Percentiles rank a stretch among this genome's conserved stretches.
phyloP scores from a whole-genome alignment of 1,140 invertebrate genomes.

The Megalonaias nervosa region DNA sequence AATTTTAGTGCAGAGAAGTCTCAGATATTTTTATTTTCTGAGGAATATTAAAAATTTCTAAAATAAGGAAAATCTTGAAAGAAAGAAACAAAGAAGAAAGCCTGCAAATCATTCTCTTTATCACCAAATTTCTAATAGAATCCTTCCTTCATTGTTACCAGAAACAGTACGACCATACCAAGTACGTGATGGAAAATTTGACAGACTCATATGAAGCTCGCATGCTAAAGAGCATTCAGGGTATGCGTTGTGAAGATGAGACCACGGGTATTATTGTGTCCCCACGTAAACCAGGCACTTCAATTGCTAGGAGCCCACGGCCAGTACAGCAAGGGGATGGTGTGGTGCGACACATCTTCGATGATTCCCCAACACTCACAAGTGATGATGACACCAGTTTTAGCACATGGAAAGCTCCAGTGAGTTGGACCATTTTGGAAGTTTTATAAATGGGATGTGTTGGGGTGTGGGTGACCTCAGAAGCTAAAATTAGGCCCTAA shows the following conservation, averaged over 20 bases:
- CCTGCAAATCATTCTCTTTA: too few species aligned
- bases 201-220: slow-evolving; percentile 21
- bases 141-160: slow-evolving; percentile 2
- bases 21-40: too few species aligned
- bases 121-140: too few species aligned
- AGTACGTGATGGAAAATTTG: slow-evolving; percentile 23
- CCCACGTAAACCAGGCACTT: background rate
- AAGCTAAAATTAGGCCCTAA: too few species aligned
- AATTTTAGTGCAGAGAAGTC: too few species aligned
- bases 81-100: too few species aligned
- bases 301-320: background rate
- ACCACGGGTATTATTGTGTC: slow-evolving; percentile 21
- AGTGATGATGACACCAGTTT: slow-evolving; percentile 35
- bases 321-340: background rate
- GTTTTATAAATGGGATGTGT: too few species aligned
- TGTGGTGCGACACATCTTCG: slow-evolving; percentile 7
- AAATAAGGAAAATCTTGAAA: too few species aligned
- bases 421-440: background rate
- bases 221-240: slow-evolving; percentile 27
- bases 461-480: too few species aligned
- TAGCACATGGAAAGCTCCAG: slow-evolving; percentile 28
- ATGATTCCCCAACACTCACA: slow-evolving; percentile 23
- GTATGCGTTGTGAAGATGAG: slow-evolving; percentile 27
- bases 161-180: slow-evolving; percentile 23
- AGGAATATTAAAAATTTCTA: too few species aligned